Evolutionary conservation across 2,888 invertebrate genomes (phyloP).

Genomic region (Drosophila lacicola): DNA sequence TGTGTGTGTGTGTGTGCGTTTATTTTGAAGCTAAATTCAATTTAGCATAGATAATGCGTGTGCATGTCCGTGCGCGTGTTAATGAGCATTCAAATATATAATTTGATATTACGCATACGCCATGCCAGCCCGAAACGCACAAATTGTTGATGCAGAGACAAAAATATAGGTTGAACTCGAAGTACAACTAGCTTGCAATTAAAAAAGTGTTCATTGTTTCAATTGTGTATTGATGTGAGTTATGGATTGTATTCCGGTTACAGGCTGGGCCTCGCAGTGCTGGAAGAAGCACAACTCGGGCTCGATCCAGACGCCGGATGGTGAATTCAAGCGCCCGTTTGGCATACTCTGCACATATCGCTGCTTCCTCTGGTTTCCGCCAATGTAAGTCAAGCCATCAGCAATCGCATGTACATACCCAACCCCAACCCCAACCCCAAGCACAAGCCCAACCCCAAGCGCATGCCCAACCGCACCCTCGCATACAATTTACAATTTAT

Average conservation of each 20-base stretch:
- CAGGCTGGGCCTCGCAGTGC: slow-evolving; percentile 84
- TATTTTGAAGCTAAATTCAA: slow-evolving; percentile 14
- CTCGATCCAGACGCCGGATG: slow-evolving; percentile 84
- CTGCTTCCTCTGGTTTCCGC: slow-evolving; percentile 84
- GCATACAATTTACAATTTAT: slow-evolving; percentile 66
- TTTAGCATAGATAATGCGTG: slow-evolving; percentile 25
- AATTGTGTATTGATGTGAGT: too few species aligned
- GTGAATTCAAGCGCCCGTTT: slow-evolving; percentile 83
- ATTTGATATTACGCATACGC: slow-evolving; percentile 53
- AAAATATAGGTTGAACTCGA: neutral
- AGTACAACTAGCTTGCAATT: neutral
- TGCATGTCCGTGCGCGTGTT: slow-evolving; percentile 27
- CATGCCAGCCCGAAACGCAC: slow-evolving; percentile 3
- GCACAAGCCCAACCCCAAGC: neutral
- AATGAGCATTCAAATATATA: slow-evolving; percentile 43
- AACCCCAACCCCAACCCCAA: neutral
- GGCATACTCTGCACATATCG: slow-evolving; percentile 84
- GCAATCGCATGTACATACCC: slow-evolving; percentile 22
- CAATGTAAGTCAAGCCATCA: slow-evolving; percentile 81
- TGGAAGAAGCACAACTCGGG: slow-evolving; percentile 84
- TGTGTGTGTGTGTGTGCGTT: slow-evolving; percentile 16
- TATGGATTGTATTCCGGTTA: slow-evolving; percentile 3
- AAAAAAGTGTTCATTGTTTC: too few species aligned
- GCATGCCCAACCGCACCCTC: slow-evolving; percentile 6
- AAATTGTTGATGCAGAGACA: slow-evolving; percentile 1